phyloP scores from a whole-genome alignment of 2,113 vertebrate genomes.

The Tamias sibiricus region DNA sequence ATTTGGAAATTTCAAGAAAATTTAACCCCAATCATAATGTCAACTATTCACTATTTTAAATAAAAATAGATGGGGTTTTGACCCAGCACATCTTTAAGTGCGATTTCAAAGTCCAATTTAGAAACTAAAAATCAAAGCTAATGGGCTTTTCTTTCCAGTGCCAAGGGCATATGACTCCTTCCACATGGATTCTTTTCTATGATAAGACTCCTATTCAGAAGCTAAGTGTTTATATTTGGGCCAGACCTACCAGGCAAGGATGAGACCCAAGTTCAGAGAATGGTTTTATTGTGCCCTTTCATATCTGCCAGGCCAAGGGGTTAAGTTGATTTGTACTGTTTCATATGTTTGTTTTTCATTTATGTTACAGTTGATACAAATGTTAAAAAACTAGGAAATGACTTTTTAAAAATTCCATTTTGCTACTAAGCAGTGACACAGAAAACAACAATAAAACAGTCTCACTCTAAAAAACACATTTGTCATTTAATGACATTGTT shows the following conservation, averaged over 20 bases:
- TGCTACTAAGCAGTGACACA: neutral
- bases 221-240: neutral
- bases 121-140: constrained; percentile 15
- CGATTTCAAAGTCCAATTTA: neutral
- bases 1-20: constrained; percentile 27
- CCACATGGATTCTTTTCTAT: neutral
- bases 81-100: neutral
- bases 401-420: neutral
- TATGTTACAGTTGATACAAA: neutral
- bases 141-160: neutral
- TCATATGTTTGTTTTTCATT: neutral
- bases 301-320: no score
- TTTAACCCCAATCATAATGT: neutral
- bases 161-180: neutral
- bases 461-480: neutral
- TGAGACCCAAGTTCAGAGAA: neutral
- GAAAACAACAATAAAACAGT: neutral
- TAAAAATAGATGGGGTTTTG: neutral
- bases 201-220: neutral
- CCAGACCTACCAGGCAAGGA: neutral
- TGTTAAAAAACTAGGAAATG: neutral
- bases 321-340: neutral
- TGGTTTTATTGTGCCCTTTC: neutral
- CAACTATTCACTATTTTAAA: neutral
- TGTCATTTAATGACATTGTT: neutral